A percentile compares a stretch with the other conserved stretches of the same genome.
Conservation (phyloP, 2,888 invertebrate genomes). For the Hetaerina titia region DNA sequence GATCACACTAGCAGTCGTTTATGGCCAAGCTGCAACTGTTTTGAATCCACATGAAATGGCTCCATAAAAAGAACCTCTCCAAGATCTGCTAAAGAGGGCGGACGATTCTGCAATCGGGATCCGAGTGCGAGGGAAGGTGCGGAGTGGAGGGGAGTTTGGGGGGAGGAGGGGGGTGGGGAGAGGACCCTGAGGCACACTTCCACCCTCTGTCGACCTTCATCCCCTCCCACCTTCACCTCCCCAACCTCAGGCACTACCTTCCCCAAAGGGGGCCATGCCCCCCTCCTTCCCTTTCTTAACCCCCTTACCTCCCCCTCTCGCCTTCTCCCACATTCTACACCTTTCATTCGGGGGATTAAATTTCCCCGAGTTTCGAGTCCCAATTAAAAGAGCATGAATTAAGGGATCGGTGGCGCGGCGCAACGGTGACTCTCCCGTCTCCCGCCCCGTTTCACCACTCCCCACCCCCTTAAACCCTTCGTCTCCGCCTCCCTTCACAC, state of each 20-base stretch:
- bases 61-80: not conserved
- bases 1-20: not conserved
- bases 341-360: slow-evolving; percentile 43
- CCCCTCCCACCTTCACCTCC: not conserved
- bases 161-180: not conserved
- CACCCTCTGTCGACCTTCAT: not conserved
- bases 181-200: not conserved
- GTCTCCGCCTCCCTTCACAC: not conserved
- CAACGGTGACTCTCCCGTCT: not conserved
- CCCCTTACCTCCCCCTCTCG: not conserved
- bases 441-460: not conserved
- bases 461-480: not conserved
- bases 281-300: not conserved
- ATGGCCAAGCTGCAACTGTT: not conserved
- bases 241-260: not conserved
- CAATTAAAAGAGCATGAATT: slow-evolving; percentile 67
- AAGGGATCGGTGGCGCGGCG: slow-evolving; percentile 46
- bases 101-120: not conserved
- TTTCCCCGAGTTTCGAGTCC: slow-evolving; percentile 62
- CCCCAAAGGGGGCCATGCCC: not conserved
- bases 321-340: not conserved
- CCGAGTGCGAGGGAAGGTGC: not conserved
- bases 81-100: not conserved
- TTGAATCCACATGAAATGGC: not conserved
- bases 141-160: not conserved